Percentiles rank a stretch among this genome's conserved stretches.
Evolutionary conservation across 2,888 invertebrate genomes (phyloP).

Genomic region (Sympetrum striolatum): DNA sequence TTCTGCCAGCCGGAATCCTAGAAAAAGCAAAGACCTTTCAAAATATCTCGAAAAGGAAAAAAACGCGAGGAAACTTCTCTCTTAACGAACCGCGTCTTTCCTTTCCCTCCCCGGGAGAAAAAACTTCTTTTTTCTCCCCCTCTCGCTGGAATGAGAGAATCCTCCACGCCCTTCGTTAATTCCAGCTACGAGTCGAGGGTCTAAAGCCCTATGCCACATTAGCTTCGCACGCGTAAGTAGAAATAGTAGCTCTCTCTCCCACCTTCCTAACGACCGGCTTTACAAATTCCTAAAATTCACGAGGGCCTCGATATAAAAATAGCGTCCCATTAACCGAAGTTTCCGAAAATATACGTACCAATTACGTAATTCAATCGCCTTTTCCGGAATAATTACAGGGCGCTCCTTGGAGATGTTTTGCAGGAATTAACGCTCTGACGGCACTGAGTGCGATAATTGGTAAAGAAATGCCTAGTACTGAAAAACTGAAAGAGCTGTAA

Average conservation of each 20-base stretch:
- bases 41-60: background rate
- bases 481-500: too few relatives aligned
- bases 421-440: too few relatives aligned
- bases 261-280: background rate
- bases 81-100: constrained; percentile 29
- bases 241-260: constrained; percentile 28
- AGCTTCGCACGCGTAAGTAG: constrained; percentile 33
- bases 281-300: too few relatives aligned
- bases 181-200: background rate
- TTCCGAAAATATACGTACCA: too few relatives aligned
- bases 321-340: too few relatives aligned
- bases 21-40: background rate
- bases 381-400: too few relatives aligned
- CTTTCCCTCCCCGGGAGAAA: background rate
- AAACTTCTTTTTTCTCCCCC: background rate
- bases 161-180: constrained; percentile 38
- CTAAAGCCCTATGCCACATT: constrained; percentile 22
- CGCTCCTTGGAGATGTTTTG: too few relatives aligned
- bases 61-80: background rate
- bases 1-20: background rate
- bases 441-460: too few relatives aligned
- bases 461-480: too few relatives aligned
- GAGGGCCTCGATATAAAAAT: too few relatives aligned
- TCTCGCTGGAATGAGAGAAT: background rate
- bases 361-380: too few relatives aligned